phyloP scores from a whole-genome alignment of 2,888 invertebrate genomes.

The Oligia fasciuncula region DNA sequence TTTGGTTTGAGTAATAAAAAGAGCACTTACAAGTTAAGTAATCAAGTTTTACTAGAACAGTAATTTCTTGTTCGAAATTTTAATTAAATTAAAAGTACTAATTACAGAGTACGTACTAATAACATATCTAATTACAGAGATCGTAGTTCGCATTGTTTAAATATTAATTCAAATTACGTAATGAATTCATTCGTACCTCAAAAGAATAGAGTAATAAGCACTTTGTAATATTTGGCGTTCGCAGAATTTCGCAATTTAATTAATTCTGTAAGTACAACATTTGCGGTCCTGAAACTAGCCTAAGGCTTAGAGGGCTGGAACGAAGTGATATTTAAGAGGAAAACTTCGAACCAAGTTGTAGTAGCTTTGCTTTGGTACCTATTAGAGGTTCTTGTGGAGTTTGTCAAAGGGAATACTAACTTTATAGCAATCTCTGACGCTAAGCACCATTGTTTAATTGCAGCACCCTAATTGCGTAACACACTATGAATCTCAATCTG shows the following conservation, averaged over 20 bases:
- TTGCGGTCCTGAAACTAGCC: slow-evolving; percentile 23
- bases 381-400: slow-evolving; percentile 38
- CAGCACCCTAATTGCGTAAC: not conserved
- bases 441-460: not conserved
- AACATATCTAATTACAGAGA: slow-evolving; percentile 5
- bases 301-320: slow-evolving; percentile 25
- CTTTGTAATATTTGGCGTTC: slow-evolving; percentile 22
- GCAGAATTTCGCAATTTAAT: slow-evolving; percentile 28
- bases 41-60: not conserved
- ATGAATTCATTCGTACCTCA: slow-evolving; percentile 23
- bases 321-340: slow-evolving; percentile 50
- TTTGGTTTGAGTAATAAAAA: not conserved
- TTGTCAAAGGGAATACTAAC: slow-evolving; percentile 31
- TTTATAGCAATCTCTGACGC: not conserved
- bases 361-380: slow-evolving; percentile 20
- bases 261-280: slow-evolving; percentile 23
- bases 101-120: not conserved
- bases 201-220: slow-evolving; percentile 36
- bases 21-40: not conserved
- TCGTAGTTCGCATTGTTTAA: slow-evolving; percentile 18
- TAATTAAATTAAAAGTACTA: slow-evolving; percentile 15
- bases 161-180: slow-evolving; percentile 43
- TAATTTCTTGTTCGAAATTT: slow-evolving; percentile 14
- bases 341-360: slow-evolving; percentile 39
- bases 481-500: not conserved